These are phyloP conservation scores for rat (Rattus norvegicus) DNA, from an alignment of 2,113 vertebrate species.

Conservation along the genomic window DNA sequence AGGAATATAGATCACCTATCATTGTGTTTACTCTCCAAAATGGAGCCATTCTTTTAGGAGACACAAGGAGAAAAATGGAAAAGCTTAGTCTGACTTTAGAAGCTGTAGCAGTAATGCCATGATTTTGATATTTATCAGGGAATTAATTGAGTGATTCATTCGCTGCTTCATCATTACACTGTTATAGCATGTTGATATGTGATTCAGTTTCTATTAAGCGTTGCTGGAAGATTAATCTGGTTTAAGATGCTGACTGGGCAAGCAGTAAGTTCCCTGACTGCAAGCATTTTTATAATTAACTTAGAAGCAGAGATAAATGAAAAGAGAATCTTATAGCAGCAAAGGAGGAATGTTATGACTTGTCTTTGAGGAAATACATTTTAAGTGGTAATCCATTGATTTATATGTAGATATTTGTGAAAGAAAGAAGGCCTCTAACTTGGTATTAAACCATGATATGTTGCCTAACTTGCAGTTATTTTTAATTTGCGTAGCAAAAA, in stretches of 20 bases:
- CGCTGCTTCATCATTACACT: constrained; percentile 82
- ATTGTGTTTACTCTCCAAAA: not conserved
- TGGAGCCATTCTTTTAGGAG: not conserved
- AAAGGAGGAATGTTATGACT: constrained; percentile 38
- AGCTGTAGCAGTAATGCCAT: constrained; percentile 54
- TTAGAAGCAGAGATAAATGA: constrained; percentile 76
- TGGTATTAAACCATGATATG: constrained; percentile 22
- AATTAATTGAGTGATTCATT: constrained; percentile 80
- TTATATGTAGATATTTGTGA: constrained; percentile 42
- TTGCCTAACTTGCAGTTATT: constrained; percentile 42
- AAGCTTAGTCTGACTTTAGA: constrained; percentile 30
- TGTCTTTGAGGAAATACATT: constrained; percentile 66
- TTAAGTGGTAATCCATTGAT: constrained; percentile 63
- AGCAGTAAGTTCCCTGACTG: constrained; percentile 80
- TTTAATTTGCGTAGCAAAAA: constrained; percentile 43
- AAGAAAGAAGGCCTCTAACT: not conserved
- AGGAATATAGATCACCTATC: not conserved
- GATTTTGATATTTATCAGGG: constrained; percentile 69
- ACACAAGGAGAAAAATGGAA: not conserved
- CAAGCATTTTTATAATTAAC: constrained; percentile 78
- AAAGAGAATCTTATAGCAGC: constrained; percentile 67
- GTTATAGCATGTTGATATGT: constrained; percentile 77
- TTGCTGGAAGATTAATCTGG: constrained; percentile 83
- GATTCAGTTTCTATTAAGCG: constrained; percentile 86
- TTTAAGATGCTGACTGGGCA: constrained; percentile 83